Percentiles rank a stretch among this genome's conserved stretches.
Conservation (phyloP, 2,888 invertebrate species). For the Rotaria sp. region DNA sequence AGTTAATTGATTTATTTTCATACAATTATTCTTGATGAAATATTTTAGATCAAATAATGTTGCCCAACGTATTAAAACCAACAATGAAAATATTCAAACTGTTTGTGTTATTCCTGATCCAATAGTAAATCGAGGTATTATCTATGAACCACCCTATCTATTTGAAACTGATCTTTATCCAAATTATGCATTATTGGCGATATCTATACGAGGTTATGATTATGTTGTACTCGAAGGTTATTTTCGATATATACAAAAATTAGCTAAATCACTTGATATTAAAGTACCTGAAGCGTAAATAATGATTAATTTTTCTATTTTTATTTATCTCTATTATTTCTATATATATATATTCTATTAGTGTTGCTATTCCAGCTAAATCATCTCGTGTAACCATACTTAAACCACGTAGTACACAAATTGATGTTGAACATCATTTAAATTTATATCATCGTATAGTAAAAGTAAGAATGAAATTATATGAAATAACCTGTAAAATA, state of each 20-base stretch:
- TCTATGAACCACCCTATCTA: conserved; percentile 25
- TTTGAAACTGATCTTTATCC: conserved; percentile 30
- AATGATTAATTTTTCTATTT: not conserved
- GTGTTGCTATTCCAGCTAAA: conserved; percentile 35
- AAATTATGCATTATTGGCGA: conserved; percentile 30
- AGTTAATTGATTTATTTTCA: not conserved
- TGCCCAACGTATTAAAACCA: not conserved
- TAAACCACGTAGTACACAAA: conserved; percentile 35
- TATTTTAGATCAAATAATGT: not conserved
- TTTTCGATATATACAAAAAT: conserved; percentile 37
- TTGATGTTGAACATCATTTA: conserved; percentile 37
- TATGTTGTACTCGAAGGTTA: conserved; percentile 35
- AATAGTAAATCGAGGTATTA: not conserved
- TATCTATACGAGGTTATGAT: conserved; percentile 38
- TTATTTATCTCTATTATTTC: too few relatives aligned
- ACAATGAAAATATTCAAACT: not conserved
- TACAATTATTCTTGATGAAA: not conserved
- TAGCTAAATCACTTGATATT: conserved; percentile 32
- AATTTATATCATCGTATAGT: conserved; percentile 40
- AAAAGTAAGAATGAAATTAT: not conserved
- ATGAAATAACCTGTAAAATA: not conserved
- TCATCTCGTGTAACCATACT: conserved; percentile 35
- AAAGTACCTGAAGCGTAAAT: conserved; percentile 33
- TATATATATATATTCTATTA: not conserved
- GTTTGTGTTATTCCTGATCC: not conserved